Evolutionary conservation across 2,888 invertebrate genomes (phyloP).

Genomic region (Epicampocera succincta): DNA sequence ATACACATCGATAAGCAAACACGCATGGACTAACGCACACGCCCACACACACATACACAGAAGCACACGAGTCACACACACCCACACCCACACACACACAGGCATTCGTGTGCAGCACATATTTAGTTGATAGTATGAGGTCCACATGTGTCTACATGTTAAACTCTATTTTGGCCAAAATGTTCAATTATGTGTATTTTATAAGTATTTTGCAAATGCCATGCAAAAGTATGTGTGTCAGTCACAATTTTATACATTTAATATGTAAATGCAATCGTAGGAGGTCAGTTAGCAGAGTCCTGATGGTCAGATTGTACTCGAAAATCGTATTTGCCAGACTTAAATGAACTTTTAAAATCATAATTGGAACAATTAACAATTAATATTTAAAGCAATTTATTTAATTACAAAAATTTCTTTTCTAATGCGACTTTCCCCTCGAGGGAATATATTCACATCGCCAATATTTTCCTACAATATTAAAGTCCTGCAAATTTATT

Average conservation of each 20-base stretch:
- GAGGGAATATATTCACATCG: too few species aligned
- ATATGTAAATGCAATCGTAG: not conserved
- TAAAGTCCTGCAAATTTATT: too few species aligned
- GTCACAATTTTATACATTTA: constrained; percentile 37
- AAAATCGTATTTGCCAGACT: too few species aligned
- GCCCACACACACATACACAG: not conserved
- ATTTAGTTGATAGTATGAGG: not conserved
- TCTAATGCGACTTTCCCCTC: too few species aligned
- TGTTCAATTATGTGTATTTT: constrained; percentile 65
- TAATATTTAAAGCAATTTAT: too few species aligned
- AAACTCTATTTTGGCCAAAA: constrained; percentile 59
- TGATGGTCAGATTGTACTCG: not conserved
- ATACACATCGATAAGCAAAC: constrained; percentile 6
- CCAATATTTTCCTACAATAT: too few species aligned
- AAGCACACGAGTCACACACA: too few species aligned
- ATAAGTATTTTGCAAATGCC: constrained; percentile 58
- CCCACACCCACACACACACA: not conserved
- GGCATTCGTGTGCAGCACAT: not conserved
- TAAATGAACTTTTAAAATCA: too few species aligned
- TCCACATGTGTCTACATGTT: not conserved
- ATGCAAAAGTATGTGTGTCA: constrained; percentile 58
- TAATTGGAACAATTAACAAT: too few species aligned
- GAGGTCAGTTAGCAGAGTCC: not conserved
- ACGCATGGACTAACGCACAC: not conserved
- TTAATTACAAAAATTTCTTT: too few species aligned